These are phyloP conservation scores for Busseola fusca DNA, from an alignment of 2,888 invertebrate species.

Conservation along the genomic window DNA sequence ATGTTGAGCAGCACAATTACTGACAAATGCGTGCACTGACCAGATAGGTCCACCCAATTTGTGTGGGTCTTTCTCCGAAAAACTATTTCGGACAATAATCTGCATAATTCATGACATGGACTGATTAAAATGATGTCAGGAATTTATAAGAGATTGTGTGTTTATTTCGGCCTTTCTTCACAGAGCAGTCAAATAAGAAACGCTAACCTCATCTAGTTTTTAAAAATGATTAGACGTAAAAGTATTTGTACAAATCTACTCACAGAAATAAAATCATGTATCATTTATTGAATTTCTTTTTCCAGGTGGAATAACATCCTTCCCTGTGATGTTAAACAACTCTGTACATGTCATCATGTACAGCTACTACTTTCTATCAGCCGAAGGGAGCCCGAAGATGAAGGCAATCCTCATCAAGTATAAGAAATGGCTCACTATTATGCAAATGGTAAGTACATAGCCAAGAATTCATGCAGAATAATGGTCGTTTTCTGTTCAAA, in stretches of 20 bases:
- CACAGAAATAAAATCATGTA: neutral
- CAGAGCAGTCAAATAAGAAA: neutral
- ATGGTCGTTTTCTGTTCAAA: neutral
- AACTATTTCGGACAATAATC: too few species aligned
- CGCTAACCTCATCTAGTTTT: neutral
- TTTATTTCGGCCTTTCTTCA: neutral
- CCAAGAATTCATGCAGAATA: neutral
- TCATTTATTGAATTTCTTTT: conserved; percentile 5
- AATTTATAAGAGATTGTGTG: too few species aligned
- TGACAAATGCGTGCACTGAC: too few species aligned
- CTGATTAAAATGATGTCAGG: too few species aligned
- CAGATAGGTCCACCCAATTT: too few species aligned
- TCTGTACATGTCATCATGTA: conserved; percentile 94
- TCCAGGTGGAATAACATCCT: conserved; percentile 91
- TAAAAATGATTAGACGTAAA: neutral
- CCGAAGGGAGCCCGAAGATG: conserved; percentile 89
- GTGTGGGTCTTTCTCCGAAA: too few species aligned
- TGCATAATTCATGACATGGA: too few species aligned
- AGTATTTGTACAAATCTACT: neutral
- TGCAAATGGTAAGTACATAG: conserved; percentile 90
- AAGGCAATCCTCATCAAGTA: conserved; percentile 88
- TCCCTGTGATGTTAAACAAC: conserved; percentile 91
- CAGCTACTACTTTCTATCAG: conserved; percentile 91
- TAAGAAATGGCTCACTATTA: conserved; percentile 90
- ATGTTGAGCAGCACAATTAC: too few species aligned